These are phyloP conservation scores for Blera fallax DNA, from an alignment of 2,888 invertebrate genomes.

Conservation along the genomic window DNA sequence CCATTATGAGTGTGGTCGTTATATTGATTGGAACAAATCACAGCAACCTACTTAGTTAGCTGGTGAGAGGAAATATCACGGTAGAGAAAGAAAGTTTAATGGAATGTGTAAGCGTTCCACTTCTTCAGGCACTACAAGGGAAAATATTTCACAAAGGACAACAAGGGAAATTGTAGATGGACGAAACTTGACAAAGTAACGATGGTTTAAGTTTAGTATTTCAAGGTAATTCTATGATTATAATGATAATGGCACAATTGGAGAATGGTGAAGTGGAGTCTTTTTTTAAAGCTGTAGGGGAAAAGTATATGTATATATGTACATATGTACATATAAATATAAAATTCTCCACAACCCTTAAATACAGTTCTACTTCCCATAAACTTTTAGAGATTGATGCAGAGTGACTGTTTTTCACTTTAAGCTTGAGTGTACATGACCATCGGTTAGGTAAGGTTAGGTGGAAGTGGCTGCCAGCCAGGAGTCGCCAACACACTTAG, in stretches of 20 bases:
- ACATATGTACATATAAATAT: too few species aligned
- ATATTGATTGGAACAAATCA: slow-evolving; percentile 67
- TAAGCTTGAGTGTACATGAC: too few species aligned
- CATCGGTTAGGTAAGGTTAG: too few species aligned
- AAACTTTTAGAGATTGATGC: too few species aligned
- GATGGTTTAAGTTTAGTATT: slow-evolving; percentile 20
- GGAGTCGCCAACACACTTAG: too few species aligned
- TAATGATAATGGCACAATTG: neutral
- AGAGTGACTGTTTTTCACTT: too few species aligned
- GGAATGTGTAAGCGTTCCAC: slow-evolving; percentile 29
- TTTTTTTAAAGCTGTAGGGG: neutral
- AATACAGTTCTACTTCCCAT: too few species aligned
- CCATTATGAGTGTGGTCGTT: slow-evolving; percentile 44
- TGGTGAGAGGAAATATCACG: slow-evolving; percentile 27
- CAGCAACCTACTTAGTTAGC: slow-evolving; percentile 44
- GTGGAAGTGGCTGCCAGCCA: too few species aligned
- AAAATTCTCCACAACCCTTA: too few species aligned
- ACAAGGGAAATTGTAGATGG: neutral
- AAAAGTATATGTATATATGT: too few species aligned
- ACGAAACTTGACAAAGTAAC: neutral
- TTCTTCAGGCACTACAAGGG: neutral
- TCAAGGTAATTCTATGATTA: neutral
- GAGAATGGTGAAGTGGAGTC: neutral
- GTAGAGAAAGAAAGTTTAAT: slow-evolving; percentile 37
- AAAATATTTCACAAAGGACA: neutral